Evolutionary conservation across 2,113 vertebrate species (phyloP), one percentile per base, ranked within the genome.

Genomic region (Andinoacara biseriatus): DNA sequence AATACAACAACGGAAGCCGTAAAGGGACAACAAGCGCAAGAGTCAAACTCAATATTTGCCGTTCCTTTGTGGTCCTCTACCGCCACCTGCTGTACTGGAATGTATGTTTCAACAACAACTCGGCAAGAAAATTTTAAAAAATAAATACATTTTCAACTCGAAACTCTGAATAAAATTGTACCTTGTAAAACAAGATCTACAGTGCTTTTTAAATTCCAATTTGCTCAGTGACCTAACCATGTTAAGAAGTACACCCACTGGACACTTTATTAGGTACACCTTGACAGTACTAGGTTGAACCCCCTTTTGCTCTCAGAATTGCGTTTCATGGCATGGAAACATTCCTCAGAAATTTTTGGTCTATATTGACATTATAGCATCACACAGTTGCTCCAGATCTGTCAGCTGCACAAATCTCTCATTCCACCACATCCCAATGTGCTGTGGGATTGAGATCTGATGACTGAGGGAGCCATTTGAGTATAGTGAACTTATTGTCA

Each of bases 81-180:
- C 22, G 83, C 90, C 93, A 63, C 56, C 89, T 22, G 8, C 5
- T 83, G 93, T 67, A 0, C 10, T 31, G 82, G 78, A 22, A 40
- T 52, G 6, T 31, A 29, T 78, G 10, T 4, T 17, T 40, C 1
- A 7, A 35, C 3, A 10, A 3, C 1, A 4, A 61, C 3, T 10
- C 1, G 5, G 13, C n/a, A 20, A 9, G 10, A 52, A 43, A 24
- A n/a, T n/a, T n/a, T n/a, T n/a, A n/a, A n/a, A n/a, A n/a, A n/a
- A n/a, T n/a, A n/a, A n/a, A n/a, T n/a, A n/a, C n/a, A 33, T 69
- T 43, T 69, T 29, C 63, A 69, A 29, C 40, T 20, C 63, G 49
- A 69, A 69, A 26, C 40, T 29, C 40, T 49, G 18, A 49, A 69
- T n/a, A 69, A 18, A 24, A 18, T 9, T 49, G 8, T 49, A 49